Percentiles rank a stretch among this genome's conserved stretches.
These are phyloP conservation scores for Myopa tessellatipennis DNA, from an alignment of 2,888 invertebrate genomes.

Conservation along the genomic window DNA sequence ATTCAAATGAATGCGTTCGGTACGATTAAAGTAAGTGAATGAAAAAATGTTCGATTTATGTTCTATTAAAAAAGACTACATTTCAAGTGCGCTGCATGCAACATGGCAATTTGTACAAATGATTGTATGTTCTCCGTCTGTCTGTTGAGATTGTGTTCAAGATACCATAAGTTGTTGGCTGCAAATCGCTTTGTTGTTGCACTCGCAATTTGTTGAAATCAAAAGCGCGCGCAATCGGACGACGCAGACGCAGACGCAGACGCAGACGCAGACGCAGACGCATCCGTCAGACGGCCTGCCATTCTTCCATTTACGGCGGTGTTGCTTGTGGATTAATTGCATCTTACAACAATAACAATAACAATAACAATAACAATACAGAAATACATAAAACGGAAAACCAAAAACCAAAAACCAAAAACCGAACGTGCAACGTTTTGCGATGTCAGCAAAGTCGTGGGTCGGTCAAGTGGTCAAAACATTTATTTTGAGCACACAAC, in stretches of 20 bases:
- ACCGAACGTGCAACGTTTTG: conserved; percentile 21
- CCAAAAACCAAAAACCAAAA: neutral
- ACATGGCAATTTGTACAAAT: conserved; percentile 18
- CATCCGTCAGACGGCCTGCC: conserved; percentile 13
- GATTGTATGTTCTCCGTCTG: conserved; percentile 26
- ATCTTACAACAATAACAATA: conserved; percentile 28
- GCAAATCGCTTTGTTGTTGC: conserved; percentile 7
- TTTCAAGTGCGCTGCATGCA: conserved; percentile 31
- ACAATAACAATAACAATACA: conserved; percentile 11
- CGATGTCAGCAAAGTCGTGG: conserved; percentile 27
- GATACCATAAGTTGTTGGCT: conserved; percentile 26
- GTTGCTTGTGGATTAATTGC: conserved; percentile 52
- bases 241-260: conserved; percentile 19
- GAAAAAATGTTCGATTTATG: neutral
- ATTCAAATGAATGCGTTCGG: neutral
- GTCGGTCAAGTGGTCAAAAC: conserved; percentile 24
- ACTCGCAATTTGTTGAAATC: conserved; percentile 26
- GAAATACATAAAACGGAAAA: neutral
- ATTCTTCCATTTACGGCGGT: conserved; percentile 49
- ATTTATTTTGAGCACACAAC: conserved; percentile 1
- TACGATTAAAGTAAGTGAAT: neutral
- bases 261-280: conserved; percentile 24
- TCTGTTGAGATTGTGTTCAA: conserved; percentile 27
- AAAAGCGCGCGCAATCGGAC: conserved; percentile 11
- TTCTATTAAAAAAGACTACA: neutral